Evolutionary conservation across 2,888 invertebrate genomes (phyloP).

Genomic region (Lasioglossum morio): DNA sequence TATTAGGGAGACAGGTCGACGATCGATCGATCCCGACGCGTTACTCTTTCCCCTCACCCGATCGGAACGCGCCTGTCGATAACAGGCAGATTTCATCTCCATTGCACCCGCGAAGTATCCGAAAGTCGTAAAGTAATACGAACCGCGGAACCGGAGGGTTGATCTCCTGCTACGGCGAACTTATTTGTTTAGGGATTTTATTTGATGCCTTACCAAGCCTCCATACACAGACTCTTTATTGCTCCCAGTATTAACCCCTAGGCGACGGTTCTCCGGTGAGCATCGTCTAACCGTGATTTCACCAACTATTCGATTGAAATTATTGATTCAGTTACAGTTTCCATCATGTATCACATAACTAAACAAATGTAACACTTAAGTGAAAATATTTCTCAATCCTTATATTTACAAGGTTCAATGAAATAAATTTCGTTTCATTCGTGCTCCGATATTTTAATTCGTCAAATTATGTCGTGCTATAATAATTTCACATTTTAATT

Average conservation of each 20-base stretch:
- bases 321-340: neutral
- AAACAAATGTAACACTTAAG: neutral
- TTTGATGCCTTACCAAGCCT: neutral
- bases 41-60: neutral
- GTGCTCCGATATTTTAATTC: neutral
- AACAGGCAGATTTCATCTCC: conserved; percentile 44
- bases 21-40: conserved; percentile 45
- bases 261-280: neutral
- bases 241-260: neutral
- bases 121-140: conserved; percentile 35
- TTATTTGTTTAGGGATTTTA: conserved; percentile 8
- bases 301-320: neutral
- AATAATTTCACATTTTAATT: neutral
- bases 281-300: neutral
- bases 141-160: conserved; percentile 3
- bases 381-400: neutral
- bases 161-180: neutral
- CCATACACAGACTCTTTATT: neutral
- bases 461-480: neutral
- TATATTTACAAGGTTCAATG: neutral
- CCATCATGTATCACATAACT: neutral
- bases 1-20: conserved; percentile 58
- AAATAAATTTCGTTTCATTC: neutral
- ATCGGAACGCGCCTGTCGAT: conserved; percentile 45
- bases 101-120: conserved; percentile 9